Base-by-base conservation (phyloP, 2,113 vertebrate species). In the Zosterops hypoxanthus region DNA sequence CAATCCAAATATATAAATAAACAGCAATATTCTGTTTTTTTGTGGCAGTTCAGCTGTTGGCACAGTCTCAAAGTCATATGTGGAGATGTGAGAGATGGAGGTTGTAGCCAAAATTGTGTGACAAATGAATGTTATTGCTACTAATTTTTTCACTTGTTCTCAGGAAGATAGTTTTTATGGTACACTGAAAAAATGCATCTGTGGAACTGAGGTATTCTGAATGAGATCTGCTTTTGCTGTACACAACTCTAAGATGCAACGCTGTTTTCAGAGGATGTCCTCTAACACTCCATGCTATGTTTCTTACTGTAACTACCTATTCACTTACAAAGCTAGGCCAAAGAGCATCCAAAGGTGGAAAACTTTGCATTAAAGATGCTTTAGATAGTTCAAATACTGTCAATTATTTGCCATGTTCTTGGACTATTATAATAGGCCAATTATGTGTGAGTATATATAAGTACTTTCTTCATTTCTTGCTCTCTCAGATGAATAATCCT, bases 341-440 rank as follows among this genome's bases (percentile, higher is more conserved):
- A 52, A 57, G n/a, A 39, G 31, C 26, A 83, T 24, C 3, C 20
- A 52, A 86, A 92, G 12, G 7, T 50, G 26, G 26, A 33, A 79
- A 79, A 16, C 21, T 0, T 14, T 66, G 12, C n/a, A 17, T 39
- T 80, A 71, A 71, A 66, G 18, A 18, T 33, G 5, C 8, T 44
- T 47, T 11, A 81, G 42, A 56, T 22, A 61, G 15, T 42, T 79
- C 80, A 71, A 83, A 49, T 14, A 13, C 10, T 60, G 14, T 68
- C 25, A 9, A 36, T 68, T 52, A 14, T 14, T 16, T n/a, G 8
- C 9, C 0, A 0, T 60, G 5, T 41, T 52, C 33, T 47, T 75
- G 23, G 26, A 49, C 66, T 57, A 23, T 66, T 7, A 14, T 31
- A 63, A 46, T 16, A 53, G 24, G 9, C 9, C 14, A 60, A 25